These are phyloP conservation scores for Drosophila anomalata DNA, from an alignment of 2,888 invertebrate species.

Conservation along the genomic window DNA sequence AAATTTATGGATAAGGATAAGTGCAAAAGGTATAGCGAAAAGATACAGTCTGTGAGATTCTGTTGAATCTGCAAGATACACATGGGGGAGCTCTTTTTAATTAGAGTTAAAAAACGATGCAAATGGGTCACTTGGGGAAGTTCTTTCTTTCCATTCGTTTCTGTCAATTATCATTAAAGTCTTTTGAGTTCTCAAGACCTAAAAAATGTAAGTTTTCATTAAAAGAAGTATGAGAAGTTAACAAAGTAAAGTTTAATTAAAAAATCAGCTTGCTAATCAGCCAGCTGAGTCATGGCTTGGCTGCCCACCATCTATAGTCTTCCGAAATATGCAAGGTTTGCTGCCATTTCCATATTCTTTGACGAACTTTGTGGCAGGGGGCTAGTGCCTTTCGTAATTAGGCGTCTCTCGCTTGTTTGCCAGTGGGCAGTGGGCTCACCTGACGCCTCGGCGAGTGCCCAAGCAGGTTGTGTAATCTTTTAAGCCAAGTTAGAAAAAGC, in stretches of 20 bases:
- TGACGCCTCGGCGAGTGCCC: conserved; percentile 35
- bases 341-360: conserved; percentile 30
- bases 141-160: conserved; percentile 3
- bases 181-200: conserved; percentile 13
- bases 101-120: conserved; percentile 1
- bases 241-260: conserved; percentile 26
- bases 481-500: conserved; percentile 14
- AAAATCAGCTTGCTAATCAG: conserved; percentile 1
- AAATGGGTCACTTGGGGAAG: neutral
- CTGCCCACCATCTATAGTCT: conserved; percentile 9
- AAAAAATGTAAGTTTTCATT: conserved; percentile 11
- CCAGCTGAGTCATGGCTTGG: conserved; percentile 19
- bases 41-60: neutral
- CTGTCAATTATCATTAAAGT: conserved; percentile 39
- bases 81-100: neutral
- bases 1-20: conserved; percentile 21
- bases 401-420: conserved; percentile 41
- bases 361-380: conserved; percentile 15
- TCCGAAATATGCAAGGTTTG: conserved; percentile 22
- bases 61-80: no score
- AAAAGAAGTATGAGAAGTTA: conserved; percentile 13
- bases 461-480: conserved; percentile 40
- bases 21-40: neutral
- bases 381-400: conserved; percentile 32
- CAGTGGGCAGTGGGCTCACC: conserved; percentile 39